Base-by-base conservation (phyloP, 2,888 invertebrate genomes). In the Melanchra persicariae region DNA sequence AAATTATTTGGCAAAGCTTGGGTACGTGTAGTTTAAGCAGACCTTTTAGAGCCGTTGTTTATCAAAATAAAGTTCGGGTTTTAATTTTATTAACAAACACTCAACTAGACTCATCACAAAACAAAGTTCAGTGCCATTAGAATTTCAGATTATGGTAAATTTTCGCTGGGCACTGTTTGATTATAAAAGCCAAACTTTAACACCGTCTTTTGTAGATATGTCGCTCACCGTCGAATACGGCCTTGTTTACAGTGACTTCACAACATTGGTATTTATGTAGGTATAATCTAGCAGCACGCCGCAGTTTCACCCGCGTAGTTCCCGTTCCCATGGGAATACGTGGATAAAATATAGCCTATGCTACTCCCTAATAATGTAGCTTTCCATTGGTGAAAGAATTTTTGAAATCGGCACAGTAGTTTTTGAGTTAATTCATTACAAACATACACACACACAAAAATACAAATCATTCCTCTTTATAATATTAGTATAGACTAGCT, bases 21-120 rank as follows among this genome's bases (percentile, higher is more conserved):
- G 17, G 8, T 52, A 19, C 10, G 30, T 30, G n/a, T 54, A 34
- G n/a, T 34, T 54, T 10, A 6, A n/a, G n/a, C 30, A 34, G 10
- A 22, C 30, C 43, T 24, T 15, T n/a, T 37, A 60, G 17, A n/a
- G n/a, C 10, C 4, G 8, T 26, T 26, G 7, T 7, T 22, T 6
- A 5, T 12, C 4, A n/a, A 47, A 47, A 1, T 8, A 26, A 57
- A 37, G 37, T 66, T 26, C 2, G n/a, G 3, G 40, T 51, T 37
- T 63, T 49, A 51, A 30, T 40, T 67, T 51, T 5, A 5, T 9
- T 40, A 64, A 49, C 17, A 26, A 64, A 49, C 17, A 34, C 15
- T 47, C 17, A 47, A 61, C 8, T 37, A 26, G 6, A 22, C 8
- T 49, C 12, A 9, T 26, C 47, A 64, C 26, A 30, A 40, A 67